Evolutionary conservation across 2,888 invertebrate genomes (phyloP).

Genomic region (Alcis repandata): DNA sequence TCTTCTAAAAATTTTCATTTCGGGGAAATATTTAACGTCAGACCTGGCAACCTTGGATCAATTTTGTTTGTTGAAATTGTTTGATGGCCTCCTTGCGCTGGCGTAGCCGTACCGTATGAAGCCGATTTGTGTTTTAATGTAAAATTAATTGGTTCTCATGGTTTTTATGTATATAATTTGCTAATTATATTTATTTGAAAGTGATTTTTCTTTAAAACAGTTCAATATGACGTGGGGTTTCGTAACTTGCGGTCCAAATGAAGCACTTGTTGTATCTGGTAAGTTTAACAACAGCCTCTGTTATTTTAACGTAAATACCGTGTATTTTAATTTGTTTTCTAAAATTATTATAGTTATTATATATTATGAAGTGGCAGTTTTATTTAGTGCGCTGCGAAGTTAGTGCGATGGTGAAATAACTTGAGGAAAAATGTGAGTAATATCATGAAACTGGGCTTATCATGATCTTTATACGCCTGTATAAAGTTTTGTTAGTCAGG

Average conservation of each 20-base stretch:
- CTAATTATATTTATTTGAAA: conserved; percentile 58
- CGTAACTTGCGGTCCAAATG: conserved; percentile 97
- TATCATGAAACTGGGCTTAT: conserved; percentile 1
- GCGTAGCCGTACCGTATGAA: conserved; percentile 20
- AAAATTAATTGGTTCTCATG: conserved; percentile 55
- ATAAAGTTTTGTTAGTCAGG: neutral
- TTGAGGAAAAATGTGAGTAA: neutral
- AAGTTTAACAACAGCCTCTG: conserved; percentile 55
- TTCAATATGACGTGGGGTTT: conserved; percentile 93
- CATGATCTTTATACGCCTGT: neutral
- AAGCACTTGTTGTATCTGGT: conserved; percentile 98
- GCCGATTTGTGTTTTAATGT: conserved; percentile 69
- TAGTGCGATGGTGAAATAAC: neutral
- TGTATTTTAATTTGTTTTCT: conserved; percentile 4
- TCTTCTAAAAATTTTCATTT: too few species aligned
- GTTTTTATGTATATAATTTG: conserved; percentile 57
- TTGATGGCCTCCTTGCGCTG: conserved; percentile 13
- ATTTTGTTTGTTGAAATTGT: conserved; percentile 15
- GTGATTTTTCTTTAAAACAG: conserved; percentile 51
- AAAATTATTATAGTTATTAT: neutral
- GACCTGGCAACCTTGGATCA: neutral
- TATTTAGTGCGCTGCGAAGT: neutral
- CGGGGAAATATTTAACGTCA: neutral
- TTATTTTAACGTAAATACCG: conserved; percentile 22
- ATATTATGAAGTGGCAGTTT: neutral